Base-by-base conservation (phyloP, 2,888 invertebrate species). In the Artemia sinica region DNA sequence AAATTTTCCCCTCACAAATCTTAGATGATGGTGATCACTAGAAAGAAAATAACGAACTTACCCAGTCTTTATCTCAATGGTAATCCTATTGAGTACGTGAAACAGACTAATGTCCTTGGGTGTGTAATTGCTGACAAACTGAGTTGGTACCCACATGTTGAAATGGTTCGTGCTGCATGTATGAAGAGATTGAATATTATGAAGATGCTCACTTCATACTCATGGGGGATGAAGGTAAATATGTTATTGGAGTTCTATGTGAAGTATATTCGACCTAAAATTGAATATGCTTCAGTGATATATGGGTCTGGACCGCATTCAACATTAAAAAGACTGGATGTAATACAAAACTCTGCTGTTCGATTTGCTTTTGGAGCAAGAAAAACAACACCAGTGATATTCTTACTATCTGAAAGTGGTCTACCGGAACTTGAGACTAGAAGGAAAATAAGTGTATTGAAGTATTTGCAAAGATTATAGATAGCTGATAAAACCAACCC, bases 251-350 rank as follows among this genome's bases (percentile, higher is more conserved):
- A 52, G 14, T 52, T 52, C 7, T 52, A 52, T 3, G 58, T 5
- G 58, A 52, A 52, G 58, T 52, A 52, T 52, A 52, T 52, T n/a
- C 5, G 58, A 52, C 58, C 58, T 5, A n/a, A 52, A 52, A 52
- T 52, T n/a, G 58, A 52, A 52, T 58, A 58, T 9, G 58, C 8
- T 14, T 14, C n/a, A 8, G 18, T 58, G 18, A 58, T 8, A n/a
- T 58, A 58, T 18, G 58, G 58, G 8, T 58, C 58, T 14, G 58
- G n/a, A 8, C 9, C 58, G 8, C 58, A 58, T 14, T 58, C 58
- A 58, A 9, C 10, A 8, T 8, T 58, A 9, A 18, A n/a, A 58
- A 58, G 18, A 8, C 10, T 58, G 9, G 58, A 58, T 1, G n/a
- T 18, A 8, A 58, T 58, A 8, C 58, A 58, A 9, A 52, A 58